Evolutionary conservation across 2,113 vertebrate species (phyloP), one percentile per base, ranked within the genome.

Genomic region (Muntiacus reevesi): DNA sequence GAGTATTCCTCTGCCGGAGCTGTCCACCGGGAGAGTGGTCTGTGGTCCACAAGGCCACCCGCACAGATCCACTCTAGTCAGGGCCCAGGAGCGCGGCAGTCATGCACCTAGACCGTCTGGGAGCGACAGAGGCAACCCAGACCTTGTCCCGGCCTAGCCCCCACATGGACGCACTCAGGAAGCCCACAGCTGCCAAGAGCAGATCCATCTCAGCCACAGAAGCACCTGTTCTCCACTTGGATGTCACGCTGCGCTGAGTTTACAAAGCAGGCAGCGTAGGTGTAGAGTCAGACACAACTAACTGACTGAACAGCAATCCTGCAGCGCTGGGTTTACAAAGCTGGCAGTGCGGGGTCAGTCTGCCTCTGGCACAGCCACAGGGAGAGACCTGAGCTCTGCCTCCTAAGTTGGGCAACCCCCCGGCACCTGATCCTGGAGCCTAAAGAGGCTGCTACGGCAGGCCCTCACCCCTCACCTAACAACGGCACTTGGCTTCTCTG

Each of bases 161-260:
- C 74, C 25, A 60, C 43, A 28, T 15, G 25, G 21, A 25, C 1
- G 13, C 40, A 5, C 40, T 78, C 74, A 28, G 13, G 25, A 78
- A 28, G 74, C 74, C 40, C 40, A 8, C 13, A 45, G 43, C 43
- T 28, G 74, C 74, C 40, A 5, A 45, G 43, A 27, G 45, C 17
- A 81, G 47, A 19, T 50, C 17, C 47, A 19, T 52, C 28, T 11
- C 47, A 21, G 47, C 47, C 47, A 12, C 0, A 10, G 47, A 19
- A 33, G 28, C 30, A 21, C 78, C 47, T 2, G 5, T n/a, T 81
- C 13, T n/a, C 30, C 3, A 33, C 30, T 33, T 30, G 67, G 36
- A 40, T 40, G 21, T 74, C 1, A 0, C 23, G 3, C 12, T 15
- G 40, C 1, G 0, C 23, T 27, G 71, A 76, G 36, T 71, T 36